phyloP scores from a whole-genome alignment of 2,797 vertebrate genomes.

The Macrochelys suwanniensis region DNA sequence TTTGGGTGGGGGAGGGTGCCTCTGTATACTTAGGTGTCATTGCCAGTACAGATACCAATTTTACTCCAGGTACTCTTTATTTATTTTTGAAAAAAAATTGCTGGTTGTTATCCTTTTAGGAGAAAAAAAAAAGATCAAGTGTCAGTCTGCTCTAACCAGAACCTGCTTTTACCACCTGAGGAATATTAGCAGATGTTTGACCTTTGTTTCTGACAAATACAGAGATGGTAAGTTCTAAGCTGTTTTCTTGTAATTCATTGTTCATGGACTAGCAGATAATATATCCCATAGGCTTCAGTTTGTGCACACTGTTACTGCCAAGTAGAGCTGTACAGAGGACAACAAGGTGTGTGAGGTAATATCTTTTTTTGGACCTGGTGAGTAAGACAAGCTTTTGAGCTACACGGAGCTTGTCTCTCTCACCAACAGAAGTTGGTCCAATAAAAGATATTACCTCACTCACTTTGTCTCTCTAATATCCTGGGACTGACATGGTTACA shows the following conservation, averaged over 20 bases:
- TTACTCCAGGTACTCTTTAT: background rate
- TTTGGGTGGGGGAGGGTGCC: background rate
- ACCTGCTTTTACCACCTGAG: rapidly evolving
- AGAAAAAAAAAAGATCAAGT: background rate
- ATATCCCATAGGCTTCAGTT: background rate
- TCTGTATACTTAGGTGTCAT: background rate
- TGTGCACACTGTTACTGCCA: background rate
- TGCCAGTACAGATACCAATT: background rate
- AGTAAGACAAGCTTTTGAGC: background rate
- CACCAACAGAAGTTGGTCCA: background rate
- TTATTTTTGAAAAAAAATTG: slow-evolving; percentile 20
- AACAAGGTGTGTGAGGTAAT: background rate
- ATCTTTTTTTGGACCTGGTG: background rate
- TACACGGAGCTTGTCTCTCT: background rate
- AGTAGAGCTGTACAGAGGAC: background rate
- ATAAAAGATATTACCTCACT: background rate
- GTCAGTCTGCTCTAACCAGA: rapidly evolving
- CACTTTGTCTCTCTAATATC: background rate
- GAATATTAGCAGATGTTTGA: background rate
- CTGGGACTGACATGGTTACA: background rate
- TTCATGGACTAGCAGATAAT: background rate
- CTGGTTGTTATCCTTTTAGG: background rate
- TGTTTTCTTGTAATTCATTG: background rate
- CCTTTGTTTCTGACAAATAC: slow-evolving; percentile 5
- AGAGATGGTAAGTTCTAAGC: background rate